These are phyloP conservation scores for Drosophila repletoides DNA, from an alignment of 1,140 invertebrate species.

Conservation along the genomic window DNA sequence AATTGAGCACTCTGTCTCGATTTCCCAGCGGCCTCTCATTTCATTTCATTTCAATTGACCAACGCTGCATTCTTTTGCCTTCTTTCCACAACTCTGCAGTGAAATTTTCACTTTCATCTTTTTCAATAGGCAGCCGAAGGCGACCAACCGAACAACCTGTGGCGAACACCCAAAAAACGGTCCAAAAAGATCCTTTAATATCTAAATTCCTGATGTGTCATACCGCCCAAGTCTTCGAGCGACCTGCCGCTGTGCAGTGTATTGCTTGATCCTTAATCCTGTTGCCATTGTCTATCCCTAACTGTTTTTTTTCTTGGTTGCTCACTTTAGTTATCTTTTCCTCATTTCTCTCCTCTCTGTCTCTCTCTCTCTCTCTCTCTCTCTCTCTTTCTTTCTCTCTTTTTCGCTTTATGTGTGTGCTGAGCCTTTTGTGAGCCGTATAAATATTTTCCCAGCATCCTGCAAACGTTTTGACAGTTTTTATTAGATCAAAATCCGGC, in stretches of 20 bases:
- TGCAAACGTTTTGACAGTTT: constrained; percentile 80
- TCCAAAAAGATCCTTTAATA: constrained; percentile 54
- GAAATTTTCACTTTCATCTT: constrained; percentile 77
- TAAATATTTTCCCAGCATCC: constrained; percentile 77
- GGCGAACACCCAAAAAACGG: constrained; percentile 40
- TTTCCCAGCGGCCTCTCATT: constrained; percentile 28
- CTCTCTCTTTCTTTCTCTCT: neutral
- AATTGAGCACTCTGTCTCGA: constrained; percentile 6
- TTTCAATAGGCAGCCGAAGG: constrained; percentile 62
- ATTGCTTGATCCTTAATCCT: constrained; percentile 41
- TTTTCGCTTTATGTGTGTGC: constrained; percentile 4
- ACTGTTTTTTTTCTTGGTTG: constrained; percentile 46
- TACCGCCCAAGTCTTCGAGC: constrained; percentile 54
- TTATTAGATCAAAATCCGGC: constrained; percentile 73
- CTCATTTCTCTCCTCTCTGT: neutral
- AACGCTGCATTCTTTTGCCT: constrained; percentile 40
- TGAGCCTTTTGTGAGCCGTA: constrained; percentile 43
- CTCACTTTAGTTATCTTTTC: neutral
- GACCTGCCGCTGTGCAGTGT: constrained; percentile 56
- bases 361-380: neutral
- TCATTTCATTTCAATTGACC: constrained; percentile 65
- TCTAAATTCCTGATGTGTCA: constrained; percentile 77
- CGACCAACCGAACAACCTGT: constrained; percentile 15
- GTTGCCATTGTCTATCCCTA: constrained; percentile 53
- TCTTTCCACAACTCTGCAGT: constrained; percentile 20